These are phyloP conservation scores for Chlamydotis undulata DNA, from an alignment of 2,113 vertebrate genomes.

Conservation along the genomic window DNA sequence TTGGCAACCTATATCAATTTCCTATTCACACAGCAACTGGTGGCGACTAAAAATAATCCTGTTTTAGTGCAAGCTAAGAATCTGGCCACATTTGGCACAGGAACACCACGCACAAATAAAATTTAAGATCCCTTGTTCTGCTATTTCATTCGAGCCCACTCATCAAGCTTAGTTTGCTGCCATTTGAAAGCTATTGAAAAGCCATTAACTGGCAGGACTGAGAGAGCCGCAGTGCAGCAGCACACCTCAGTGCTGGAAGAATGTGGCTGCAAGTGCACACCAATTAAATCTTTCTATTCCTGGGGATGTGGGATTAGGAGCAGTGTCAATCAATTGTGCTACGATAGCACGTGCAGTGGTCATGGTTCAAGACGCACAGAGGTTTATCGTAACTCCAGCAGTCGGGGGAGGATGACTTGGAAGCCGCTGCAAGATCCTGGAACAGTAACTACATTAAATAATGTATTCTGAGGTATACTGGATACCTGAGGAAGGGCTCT, in stretches of 20 bases:
- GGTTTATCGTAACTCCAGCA: slow-evolving; percentile 63
- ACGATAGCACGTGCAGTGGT: slow-evolving; percentile 80
- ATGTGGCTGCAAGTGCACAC: slow-evolving; percentile 66
- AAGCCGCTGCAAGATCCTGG: slow-evolving; percentile 60
- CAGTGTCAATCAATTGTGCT: slow-evolving; percentile 81
- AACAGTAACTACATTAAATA: slow-evolving; percentile 70
- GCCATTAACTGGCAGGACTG: slow-evolving; percentile 76
- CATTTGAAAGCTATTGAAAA: slow-evolving; percentile 75
- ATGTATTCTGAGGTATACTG: slow-evolving; percentile 78
- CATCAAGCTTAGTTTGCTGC: slow-evolving; percentile 75
- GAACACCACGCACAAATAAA: background rate
- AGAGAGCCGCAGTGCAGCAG: slow-evolving; percentile 81
- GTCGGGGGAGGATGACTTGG: slow-evolving; percentile 65
- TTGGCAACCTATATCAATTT: slow-evolving; percentile 65
- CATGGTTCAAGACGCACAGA: slow-evolving; percentile 66
- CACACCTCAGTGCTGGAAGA: slow-evolving; percentile 66
- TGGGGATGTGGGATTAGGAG: slow-evolving; percentile 72
- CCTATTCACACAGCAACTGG: slow-evolving; percentile 77
- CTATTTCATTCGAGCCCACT: slow-evolving; percentile 67
- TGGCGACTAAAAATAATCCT: slow-evolving; percentile 77
- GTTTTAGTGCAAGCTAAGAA: slow-evolving; percentile 52
- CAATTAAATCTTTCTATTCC: slow-evolving; percentile 71
- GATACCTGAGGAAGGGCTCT: slow-evolving; percentile 80
- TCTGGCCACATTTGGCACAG: slow-evolving; percentile 45
- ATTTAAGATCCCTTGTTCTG: slow-evolving; percentile 40